A percentile compares a stretch with the other conserved stretches of the same genome.
phyloP scores from a whole-genome alignment of 2,113 vertebrate species.

The Tachysurus vachellii region DNA sequence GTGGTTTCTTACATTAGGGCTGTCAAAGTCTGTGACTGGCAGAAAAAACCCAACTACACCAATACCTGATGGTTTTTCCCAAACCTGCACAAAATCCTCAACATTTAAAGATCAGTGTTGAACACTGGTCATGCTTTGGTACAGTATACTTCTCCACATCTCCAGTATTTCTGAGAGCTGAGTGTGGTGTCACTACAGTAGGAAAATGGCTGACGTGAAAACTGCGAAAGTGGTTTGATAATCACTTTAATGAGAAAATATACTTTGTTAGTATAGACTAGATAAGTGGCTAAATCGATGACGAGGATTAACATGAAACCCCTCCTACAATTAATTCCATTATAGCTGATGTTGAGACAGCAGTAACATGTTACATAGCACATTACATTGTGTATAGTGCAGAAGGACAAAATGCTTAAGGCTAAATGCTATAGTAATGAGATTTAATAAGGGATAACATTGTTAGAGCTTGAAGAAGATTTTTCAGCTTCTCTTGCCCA shows the following conservation, averaged over 20 bases:
- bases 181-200: not conserved
- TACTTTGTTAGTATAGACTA: not conserved
- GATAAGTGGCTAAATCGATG: not conserved
- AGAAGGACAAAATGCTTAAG: not conserved
- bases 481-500: not conserved
- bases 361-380: not conserved
- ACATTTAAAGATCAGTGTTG: not conserved
- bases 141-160: not conserved
- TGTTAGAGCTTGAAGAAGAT: not conserved
- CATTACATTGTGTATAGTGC: not conserved
- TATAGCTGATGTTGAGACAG: not conserved
- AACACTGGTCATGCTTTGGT: not conserved
- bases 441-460: slow-evolving; percentile 10
- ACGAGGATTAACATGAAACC: not conserved
- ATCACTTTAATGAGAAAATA: not conserved
- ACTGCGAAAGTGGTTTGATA: not conserved
- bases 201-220: not conserved
- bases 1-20: not conserved
- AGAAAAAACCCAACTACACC: not conserved
- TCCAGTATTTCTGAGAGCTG: not conserved
- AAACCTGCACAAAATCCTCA: not conserved
- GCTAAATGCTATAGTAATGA: slow-evolving; percentile 21
- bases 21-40: not conserved
- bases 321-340: not conserved
- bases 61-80: not conserved